Percentiles rank a stretch among this genome's conserved stretches.
Evolutionary conservation across 2,113 vertebrate genomes (phyloP).

Genomic region (Antechinus flavipes): DNA sequence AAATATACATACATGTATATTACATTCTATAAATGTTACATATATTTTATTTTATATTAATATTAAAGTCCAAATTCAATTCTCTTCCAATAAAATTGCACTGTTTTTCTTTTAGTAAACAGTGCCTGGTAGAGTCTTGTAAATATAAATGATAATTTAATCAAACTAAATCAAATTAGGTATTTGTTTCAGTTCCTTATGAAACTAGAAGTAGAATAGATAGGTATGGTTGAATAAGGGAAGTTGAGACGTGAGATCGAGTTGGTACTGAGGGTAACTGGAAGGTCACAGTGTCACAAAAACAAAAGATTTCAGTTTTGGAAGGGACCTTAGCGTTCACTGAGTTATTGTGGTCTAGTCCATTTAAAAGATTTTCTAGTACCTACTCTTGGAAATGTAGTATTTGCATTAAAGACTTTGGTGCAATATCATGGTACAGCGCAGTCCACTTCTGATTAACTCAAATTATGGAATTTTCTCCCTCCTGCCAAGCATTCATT

Average conservation of each 20-base stretch:
- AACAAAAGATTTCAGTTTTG: not conserved
- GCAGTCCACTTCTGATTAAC: not conserved
- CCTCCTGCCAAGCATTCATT: not conserved
- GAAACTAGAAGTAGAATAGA: not conserved
- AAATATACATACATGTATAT: not conserved
- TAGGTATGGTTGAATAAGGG: not conserved
- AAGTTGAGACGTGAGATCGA: not conserved
- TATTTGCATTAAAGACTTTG: not conserved
- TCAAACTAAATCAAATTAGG: not conserved
- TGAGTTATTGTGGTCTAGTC: not conserved
- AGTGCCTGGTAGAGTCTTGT: not conserved
- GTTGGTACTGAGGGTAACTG: not conserved
- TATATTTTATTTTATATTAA: no score
- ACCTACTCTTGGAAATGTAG: not conserved
- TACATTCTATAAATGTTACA: no score
- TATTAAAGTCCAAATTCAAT: not conserved
- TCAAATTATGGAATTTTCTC: not conserved
- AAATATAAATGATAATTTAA: not conserved
- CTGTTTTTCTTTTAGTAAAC: not conserved
- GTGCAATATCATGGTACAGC: not conserved
- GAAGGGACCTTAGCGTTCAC: not conserved
- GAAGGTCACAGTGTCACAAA: not conserved
- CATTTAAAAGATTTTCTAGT: not conserved
- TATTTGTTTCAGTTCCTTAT: not conserved
- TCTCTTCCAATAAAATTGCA: not conserved